A percentile compares a stretch with the other conserved stretches of the same genome.
phyloP scores from a whole-genome alignment of 2,797 vertebrate genomes.

The Pogonophryne albipinna region DNA sequence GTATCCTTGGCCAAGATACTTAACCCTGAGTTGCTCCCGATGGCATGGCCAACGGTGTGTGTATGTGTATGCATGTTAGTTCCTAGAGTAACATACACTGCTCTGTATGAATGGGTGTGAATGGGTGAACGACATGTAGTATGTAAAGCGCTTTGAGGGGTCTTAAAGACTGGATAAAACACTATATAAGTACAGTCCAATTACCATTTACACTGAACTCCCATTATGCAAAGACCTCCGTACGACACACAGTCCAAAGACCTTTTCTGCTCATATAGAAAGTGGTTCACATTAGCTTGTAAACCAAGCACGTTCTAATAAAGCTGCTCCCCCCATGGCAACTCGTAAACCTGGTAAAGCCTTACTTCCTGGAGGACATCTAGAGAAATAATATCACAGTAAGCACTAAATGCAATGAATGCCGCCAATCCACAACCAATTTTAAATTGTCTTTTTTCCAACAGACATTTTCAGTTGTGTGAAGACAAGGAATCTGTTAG shows the following conservation, averaged over 20 bases:
- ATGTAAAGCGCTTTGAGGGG: too few relatives aligned
- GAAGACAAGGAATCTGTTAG: slow-evolving; percentile 3
- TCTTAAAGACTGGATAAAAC: too few relatives aligned
- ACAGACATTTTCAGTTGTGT: neutral
- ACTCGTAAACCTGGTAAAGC: neutral
- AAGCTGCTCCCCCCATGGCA: neutral
- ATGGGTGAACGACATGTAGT: too few relatives aligned
- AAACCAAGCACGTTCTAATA: neutral
- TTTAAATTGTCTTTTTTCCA: slow-evolving; percentile 6
- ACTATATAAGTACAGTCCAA: too few relatives aligned
- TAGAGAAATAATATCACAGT: slow-evolving; percentile 5
- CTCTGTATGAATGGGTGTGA: too few relatives aligned
- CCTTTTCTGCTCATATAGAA: neutral
- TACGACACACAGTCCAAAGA: neutral
- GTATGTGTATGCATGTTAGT: too few relatives aligned
- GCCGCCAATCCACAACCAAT: slow-evolving; percentile 1
- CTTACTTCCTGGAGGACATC: slow-evolving; percentile 40
- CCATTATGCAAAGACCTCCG: neutral
- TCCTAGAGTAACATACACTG: too few relatives aligned
- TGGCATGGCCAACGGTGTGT: too few relatives aligned
- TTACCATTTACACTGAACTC: neutral
- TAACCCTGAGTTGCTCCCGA: too few relatives aligned
- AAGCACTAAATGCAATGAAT: slow-evolving; percentile 1
- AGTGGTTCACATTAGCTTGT: neutral
- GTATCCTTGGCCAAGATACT: too few relatives aligned